Base-by-base conservation (phyloP, 2,797 vertebrate species). In the Gila robusta region DNA sequence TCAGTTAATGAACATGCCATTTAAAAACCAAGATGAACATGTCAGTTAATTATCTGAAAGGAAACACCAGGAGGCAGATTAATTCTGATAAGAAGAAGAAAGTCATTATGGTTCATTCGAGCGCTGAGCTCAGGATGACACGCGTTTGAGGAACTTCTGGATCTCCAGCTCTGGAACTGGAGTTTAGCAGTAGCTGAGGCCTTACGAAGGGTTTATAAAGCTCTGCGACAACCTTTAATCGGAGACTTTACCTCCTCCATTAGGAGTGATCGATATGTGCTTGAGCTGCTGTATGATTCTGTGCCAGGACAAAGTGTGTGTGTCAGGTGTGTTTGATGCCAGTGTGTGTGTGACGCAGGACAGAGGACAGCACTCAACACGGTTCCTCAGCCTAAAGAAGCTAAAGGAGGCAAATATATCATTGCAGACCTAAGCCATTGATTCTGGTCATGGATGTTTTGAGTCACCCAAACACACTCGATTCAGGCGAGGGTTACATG, bases 21-120 rank as follows among this genome's bases (percentile, higher is more conserved):
- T 93, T 92, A 93, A 93, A 93, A 93, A 93, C 89, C 90, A 91
- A 92, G 92, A 94, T 91, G 91, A 94, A 94, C 91, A 93, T 89
- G 81, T 79, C 90, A 86, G 92, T 93, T 94, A 93, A 95, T 95
- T 95, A 96, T 94, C 92, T 94, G 89, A 91, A 79, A 86, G 17
- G 92, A 94, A 92, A 88, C 91, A 92, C 92, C 67, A 89, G 78
- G 10, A 90, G 90, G 93, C 91, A 92, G 91, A 93, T 94, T 93
- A 84, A 91, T 92, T 92, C 91, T 86, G 90, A 88, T 86, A 72
- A 82, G 86, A 87, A 85, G 67, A 84, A 84, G 84, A 69, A 87
- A 85, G 89, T 92, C 91, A 93, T 93, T 94, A 94, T 79, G 39
- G 47, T 82, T 66, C 26, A 17, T 66, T 79, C 39, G 49, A 35